Conservation (phyloP, 2,113 vertebrate genomes). For the Picathartes gymnocephalus region DNA sequence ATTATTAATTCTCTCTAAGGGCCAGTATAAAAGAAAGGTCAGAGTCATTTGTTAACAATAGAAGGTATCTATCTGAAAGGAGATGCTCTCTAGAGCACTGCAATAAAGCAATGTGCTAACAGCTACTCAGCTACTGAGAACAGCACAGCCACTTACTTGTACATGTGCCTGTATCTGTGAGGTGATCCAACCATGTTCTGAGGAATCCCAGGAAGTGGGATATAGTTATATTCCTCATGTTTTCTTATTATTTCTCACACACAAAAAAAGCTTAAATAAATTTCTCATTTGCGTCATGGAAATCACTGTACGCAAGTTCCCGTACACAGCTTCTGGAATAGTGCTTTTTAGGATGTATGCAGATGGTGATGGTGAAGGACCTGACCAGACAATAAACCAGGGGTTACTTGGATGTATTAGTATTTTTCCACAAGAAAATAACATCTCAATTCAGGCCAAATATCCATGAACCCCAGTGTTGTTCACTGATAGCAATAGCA, state of each 20-base stretch:
- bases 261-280: not conserved
- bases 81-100: not conserved
- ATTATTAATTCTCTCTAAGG: not conserved
- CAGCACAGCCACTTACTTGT: not conserved
- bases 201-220: not conserved
- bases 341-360: not conserved
- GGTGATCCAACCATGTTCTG: not conserved
- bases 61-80: not conserved
- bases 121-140: not conserved
- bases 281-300: not conserved
- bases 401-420: not conserved
- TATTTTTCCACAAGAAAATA: not conserved
- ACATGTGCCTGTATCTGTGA: not conserved
- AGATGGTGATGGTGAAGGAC: not conserved
- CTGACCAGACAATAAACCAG: not conserved
- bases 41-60: not conserved
- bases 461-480: not conserved
- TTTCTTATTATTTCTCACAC: not conserved
- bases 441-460: not conserved
- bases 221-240: not conserved
- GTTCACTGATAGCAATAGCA: not conserved
- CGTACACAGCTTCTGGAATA: not conserved
- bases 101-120: not conserved
- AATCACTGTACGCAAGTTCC: not conserved
- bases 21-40: not conserved